phyloP scores from a whole-genome alignment of 35 echinoderm and acorn worm species.

The Acanthaster planci region DNA sequence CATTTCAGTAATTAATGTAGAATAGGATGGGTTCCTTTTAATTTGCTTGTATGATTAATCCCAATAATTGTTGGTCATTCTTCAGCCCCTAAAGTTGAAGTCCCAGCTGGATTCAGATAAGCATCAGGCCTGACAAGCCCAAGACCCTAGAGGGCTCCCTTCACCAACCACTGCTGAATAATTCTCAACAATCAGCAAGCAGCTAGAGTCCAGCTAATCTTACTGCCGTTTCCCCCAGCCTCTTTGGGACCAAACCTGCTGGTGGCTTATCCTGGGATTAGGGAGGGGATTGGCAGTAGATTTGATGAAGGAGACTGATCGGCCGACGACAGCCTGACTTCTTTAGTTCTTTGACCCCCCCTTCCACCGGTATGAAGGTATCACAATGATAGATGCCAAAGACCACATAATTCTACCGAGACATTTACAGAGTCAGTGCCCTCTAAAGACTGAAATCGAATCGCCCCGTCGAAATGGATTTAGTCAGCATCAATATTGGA shows the following conservation, averaged over 20 bases:
- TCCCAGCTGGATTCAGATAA: conserved; percentile 10
- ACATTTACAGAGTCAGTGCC: conserved; percentile 9
- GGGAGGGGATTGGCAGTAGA: conserved; percentile 8
- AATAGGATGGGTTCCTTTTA: not conserved
- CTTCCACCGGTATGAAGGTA: not conserved
- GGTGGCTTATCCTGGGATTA: conserved; percentile 17
- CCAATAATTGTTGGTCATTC: conserved; percentile 1
- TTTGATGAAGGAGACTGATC: conserved; percentile 10
- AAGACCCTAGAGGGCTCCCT: conserved; percentile 23
- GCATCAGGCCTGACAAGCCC: conserved; percentile 6
- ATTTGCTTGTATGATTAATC: conserved; percentile 15
- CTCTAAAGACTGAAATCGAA: conserved; percentile 2
- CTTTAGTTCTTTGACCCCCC: not conserved
- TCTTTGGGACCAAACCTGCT: not conserved
- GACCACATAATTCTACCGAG: not conserved
- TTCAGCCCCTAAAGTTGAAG: not conserved
- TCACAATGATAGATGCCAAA: not conserved
- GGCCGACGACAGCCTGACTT: not conserved
- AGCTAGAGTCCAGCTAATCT: not conserved
- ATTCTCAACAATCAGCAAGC: not conserved
- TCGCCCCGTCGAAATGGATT: not conserved
- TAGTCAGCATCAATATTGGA: conserved; percentile 18
- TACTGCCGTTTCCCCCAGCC: not conserved
- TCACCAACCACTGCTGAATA: conserved; percentile 7
- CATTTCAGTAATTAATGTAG: too few species aligned